A percentile compares a stretch with the other conserved stretches of the same genome.
phyloP scores from a whole-genome alignment of 2,797 vertebrate species.

The Smutsia temminckii region DNA sequence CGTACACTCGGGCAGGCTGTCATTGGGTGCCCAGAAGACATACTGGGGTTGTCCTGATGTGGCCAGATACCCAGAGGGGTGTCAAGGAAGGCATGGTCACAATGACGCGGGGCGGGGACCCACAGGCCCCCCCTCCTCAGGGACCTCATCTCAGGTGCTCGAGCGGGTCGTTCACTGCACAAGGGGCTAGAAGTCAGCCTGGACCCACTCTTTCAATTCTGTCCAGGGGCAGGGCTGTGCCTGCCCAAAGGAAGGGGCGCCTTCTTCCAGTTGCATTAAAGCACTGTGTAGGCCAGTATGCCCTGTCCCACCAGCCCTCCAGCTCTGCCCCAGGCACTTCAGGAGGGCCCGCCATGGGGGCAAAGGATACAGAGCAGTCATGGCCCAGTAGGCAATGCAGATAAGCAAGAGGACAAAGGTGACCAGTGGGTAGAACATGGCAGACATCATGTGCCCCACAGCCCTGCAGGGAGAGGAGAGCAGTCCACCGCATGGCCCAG shows the following conservation, averaged over 20 bases:
- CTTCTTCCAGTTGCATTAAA: not conserved
- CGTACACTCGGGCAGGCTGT: slow-evolving; percentile 73
- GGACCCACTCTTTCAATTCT: not conserved
- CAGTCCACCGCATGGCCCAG: not conserved
- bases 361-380: slow-evolving; percentile 93
- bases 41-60: slow-evolving; percentile 91
- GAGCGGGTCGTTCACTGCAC: not conserved
- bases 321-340: not conserved
- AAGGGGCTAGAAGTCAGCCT: not conserved
- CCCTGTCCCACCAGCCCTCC: not conserved
- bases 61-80: slow-evolving; percentile 90
- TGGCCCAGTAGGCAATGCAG: slow-evolving; percentile 92
- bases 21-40: slow-evolving; percentile 85
- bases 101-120: not conserved
- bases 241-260: not conserved
- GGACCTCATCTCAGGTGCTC: not conserved
- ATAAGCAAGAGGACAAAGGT: slow-evolving; percentile 92
- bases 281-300: not conserved
- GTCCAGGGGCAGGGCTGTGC: too few species aligned
- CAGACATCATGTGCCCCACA: slow-evolving; percentile 91
- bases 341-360: not conserved
- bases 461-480: slow-evolving; percentile 84
- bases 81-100: slow-evolving; percentile 54
- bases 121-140: not conserved
- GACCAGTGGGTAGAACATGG: slow-evolving; percentile 90